Evolutionary conservation across 2,888 invertebrate genomes (phyloP), one percentile per base, ranked within the genome.

Genomic region (Zhengitettix transpicula): DNA sequence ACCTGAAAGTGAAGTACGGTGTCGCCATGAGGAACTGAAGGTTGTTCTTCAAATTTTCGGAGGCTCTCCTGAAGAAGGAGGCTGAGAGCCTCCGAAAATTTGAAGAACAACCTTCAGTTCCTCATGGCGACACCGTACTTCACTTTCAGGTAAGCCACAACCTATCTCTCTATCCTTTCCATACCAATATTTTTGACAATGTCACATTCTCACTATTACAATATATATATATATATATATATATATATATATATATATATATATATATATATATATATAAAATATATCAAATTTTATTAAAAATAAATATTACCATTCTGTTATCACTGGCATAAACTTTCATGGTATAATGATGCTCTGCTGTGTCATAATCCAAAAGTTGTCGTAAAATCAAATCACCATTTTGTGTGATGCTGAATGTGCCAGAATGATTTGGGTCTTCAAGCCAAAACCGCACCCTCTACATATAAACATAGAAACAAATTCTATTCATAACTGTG

Each of bases 301-400:
- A 42, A 47, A 3, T 5, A 15, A 52, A 14, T 10, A 16, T 75
- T 71, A 87, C 87, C 66, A 84, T 81, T 63, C 76, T 71, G 15
- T 87, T 87, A 72, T 93, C 91, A 0, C 89, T 87, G 57, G 88
- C 90, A 72, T 86, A 83, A 52, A 90, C 87, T 67, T 85, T 82
- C 71, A 93, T 89, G 61, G 80, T 76, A 71, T 89, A 90, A 42
- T 78, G 78, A 47, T 81, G 80, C 60, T 78, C 75, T 51, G 81
- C 79, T 5, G 2, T 28, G 72, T 93, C 93, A 71, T 83, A 92
- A 76, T 93, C 92, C 58, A 93, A 74, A 15, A 83, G 76, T 59
- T 83, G 81, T 60, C 82, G 80, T 59, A 93, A 75, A 15, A 89
- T 77, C 55, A 94, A 76, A 69, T 92, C 92, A 0, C 93, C 93